Conservation (phyloP, 2,113 vertebrate genomes). For the Sphyrna mokarran region DNA sequence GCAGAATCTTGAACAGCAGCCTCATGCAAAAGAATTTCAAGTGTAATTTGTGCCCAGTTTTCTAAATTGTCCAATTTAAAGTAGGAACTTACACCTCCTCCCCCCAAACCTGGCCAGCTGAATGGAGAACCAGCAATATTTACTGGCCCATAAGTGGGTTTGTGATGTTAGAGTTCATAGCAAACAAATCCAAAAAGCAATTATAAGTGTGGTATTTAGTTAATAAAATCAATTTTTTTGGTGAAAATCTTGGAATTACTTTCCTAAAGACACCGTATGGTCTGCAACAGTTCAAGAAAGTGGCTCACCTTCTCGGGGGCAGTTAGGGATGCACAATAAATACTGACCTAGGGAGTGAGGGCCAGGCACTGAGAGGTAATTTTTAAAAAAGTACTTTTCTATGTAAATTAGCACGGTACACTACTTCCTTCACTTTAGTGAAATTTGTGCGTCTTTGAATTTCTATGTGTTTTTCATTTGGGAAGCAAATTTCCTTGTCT, state of each 20-base stretch:
- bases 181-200: background rate
- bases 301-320: too few relatives aligned
- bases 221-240: background rate
- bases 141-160: background rate
- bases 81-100: background rate
- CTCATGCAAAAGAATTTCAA: background rate
- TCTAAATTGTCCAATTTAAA: background rate
- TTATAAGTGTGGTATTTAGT: background rate
- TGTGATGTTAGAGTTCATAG: background rate
- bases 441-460: background rate
- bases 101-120: background rate
- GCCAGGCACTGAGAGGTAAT: too few relatives aligned
- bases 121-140: background rate
- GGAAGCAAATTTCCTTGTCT: background rate
- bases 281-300: too few relatives aligned
- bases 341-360: too few relatives aligned
- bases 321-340: too few relatives aligned
- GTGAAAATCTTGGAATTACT: too few relatives aligned
- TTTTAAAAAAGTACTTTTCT: background rate
- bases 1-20: background rate
- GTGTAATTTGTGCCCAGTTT: background rate
- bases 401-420: background rate
- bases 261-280: too few relatives aligned
- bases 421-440: background rate
- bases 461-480: background rate